phyloP scores from a whole-genome alignment of 2,888 invertebrate genomes.

The Clistopyga incitator region DNA sequence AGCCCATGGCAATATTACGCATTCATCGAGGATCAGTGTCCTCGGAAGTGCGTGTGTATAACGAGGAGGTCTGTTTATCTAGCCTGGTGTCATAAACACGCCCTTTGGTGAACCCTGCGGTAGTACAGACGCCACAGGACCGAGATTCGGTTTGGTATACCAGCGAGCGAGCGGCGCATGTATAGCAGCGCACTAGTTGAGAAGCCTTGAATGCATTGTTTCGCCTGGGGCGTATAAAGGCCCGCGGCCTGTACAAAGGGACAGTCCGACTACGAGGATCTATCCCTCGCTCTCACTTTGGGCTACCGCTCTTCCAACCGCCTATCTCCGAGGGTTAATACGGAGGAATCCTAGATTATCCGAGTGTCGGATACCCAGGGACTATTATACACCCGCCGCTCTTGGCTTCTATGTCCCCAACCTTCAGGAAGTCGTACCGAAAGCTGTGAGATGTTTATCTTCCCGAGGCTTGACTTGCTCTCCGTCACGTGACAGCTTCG shows the following conservation, averaged over 20 bases:
- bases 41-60: conserved; percentile 69
- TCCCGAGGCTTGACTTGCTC: conserved; percentile 41
- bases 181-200: conserved; percentile 37
- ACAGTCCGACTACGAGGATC: conserved; percentile 41
- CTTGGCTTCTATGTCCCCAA: conserved; percentile 17
- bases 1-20: conserved; percentile 62
- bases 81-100: conserved; percentile 82
- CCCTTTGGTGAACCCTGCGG: conserved; percentile 71
- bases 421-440: conserved; percentile 53
- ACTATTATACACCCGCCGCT: conserved; percentile 52
- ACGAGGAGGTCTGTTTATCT: conserved; percentile 78
- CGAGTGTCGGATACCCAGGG: conserved; percentile 57
- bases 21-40: conserved; percentile 76
- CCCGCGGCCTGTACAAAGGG: conserved; percentile 63
- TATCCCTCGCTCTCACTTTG: conserved; percentile 30
- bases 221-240: conserved; percentile 77
- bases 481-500: background rate
- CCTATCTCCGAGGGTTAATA: conserved; percentile 54
- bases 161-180: conserved; percentile 8
- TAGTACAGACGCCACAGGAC: conserved; percentile 60
- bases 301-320: conserved; percentile 29
- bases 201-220: conserved; percentile 76
- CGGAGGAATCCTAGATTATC: conserved; percentile 62
- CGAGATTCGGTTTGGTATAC: conserved; percentile 31
- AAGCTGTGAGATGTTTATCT: conserved; percentile 61